Base-by-base conservation (phyloP, 2,797 vertebrate species). In the Pseudopleuronectes americanus region DNA sequence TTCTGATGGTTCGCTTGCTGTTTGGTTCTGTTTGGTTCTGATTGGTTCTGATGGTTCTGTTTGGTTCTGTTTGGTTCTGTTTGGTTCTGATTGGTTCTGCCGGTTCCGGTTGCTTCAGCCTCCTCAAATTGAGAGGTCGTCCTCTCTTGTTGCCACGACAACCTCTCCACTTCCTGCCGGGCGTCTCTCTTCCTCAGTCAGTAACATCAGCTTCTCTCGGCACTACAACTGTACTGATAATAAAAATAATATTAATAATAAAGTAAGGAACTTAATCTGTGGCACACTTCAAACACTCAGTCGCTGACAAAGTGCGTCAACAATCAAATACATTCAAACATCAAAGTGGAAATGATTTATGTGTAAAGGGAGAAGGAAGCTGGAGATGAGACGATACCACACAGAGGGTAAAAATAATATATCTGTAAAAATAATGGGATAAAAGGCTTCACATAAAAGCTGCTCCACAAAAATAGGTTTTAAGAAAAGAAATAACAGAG, bases 351-450 rank as follows among this genome's bases (percentile, higher is more conserved):
- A 81, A 63, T 49, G 26, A 74, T 76, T 71, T 13, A 63, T 26
- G 26, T 26, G 47, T 58, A 33, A 76, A 74, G 28, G 52, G 16
- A 38, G 45, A 47, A 59, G 33, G 36, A 54, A 45, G 57, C 8
- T 0, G 62, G 16, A 56, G 66, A 80, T 78, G 31, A 78, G 75
- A 76, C 48, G 17, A 31, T 0, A 7, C 14, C 14, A 62, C 53
- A 78, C 58, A 61, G 60, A 70, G 71, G 77, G 74, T 84, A 77
- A 86, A 87, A 90, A 81, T 74, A 85, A 82, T 68, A 79, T 77
- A 76, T 87, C 79, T 86, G 86, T 87, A 74, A 66, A 74, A 86
- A 86, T 84, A 84, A 87, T 81, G 45, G 68, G 60, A 84, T 79
- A 79, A 86, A 86, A 85, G 72, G 2, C 68, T n/a, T 67, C 58